Evolutionary conservation across 1,140 invertebrate species (phyloP).

Genomic region (Asbolus verrucosus): DNA sequence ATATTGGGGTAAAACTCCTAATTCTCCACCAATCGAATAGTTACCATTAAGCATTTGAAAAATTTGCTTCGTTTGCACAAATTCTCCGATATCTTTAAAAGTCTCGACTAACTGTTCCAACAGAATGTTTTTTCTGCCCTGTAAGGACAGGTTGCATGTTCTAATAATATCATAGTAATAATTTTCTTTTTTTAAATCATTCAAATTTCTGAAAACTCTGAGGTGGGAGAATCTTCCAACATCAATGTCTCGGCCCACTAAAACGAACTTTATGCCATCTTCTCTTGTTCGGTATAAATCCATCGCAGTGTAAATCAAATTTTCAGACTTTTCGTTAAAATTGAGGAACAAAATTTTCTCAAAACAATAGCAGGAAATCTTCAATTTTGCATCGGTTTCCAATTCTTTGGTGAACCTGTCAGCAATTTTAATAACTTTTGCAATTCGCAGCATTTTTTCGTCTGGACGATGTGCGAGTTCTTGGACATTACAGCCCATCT

Average conservation of each 20-base stretch:
- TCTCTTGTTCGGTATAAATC: neutral
- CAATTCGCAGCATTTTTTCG: too few species aligned
- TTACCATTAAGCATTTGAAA: too few species aligned
- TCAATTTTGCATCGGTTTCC: neutral
- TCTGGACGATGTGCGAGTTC: too few species aligned
- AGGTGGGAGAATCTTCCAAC: neutral
- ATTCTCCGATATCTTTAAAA: too few species aligned
- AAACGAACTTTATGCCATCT: neutral
- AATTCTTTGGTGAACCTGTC: too few species aligned
- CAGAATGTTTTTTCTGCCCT: neutral
- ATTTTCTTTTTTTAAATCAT: neutral
- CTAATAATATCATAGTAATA: neutral
- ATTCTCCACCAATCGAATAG: too few species aligned
- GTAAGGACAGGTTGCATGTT: neutral
- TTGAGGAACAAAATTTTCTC: neutral
- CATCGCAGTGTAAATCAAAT: neutral
- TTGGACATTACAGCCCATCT: too few species aligned
- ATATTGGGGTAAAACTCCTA: too few species aligned
- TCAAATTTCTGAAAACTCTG: neutral
- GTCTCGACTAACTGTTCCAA: neutral
- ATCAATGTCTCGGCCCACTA: neutral
- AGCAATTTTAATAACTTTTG: too few species aligned
- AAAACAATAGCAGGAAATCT: neutral
- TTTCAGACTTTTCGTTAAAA: neutral
- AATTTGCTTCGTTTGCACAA: too few species aligned